Conservation (phyloP, 2,797 vertebrate species). For the Discoglossus pictus region DNA sequence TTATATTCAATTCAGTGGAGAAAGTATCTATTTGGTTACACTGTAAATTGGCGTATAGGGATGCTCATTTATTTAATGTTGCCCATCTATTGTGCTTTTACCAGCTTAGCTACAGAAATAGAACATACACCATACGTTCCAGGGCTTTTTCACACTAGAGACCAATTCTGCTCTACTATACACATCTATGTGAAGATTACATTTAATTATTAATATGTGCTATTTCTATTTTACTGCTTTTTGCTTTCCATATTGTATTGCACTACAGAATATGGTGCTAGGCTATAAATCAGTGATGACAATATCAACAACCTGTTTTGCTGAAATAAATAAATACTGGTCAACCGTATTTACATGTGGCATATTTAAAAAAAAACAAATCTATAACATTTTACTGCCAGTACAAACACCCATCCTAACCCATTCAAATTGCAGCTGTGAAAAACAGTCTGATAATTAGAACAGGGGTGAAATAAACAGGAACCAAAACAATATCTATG, state of each 20-base stretch:
- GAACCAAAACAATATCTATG: slow-evolving; percentile 16
- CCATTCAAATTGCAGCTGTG: neutral
- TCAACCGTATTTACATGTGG: neutral
- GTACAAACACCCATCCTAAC: neutral
- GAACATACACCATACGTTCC: too few relatives aligned
- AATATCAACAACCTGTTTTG: too few relatives aligned
- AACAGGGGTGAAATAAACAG: slow-evolving; percentile 18
- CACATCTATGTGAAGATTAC: too few relatives aligned
- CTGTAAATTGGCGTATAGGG: too few relatives aligned
- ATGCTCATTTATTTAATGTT: too few relatives aligned
- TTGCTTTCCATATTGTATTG: slow-evolving; percentile 1
- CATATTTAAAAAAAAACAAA: neutral
- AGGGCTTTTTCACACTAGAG: too few relatives aligned
- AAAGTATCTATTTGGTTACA: too few relatives aligned
- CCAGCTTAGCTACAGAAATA: too few relatives aligned
- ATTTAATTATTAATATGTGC: neutral
- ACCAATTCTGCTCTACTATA: too few relatives aligned
- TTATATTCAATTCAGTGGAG: too few relatives aligned
- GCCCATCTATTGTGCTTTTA: too few relatives aligned
- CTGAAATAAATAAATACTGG: too few relatives aligned
- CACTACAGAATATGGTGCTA: neutral
- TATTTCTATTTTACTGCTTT: slow-evolving; percentile 1
- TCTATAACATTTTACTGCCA: neutral
- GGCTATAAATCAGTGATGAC: neutral
- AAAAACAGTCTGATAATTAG: slow-evolving; percentile 2